Conservation (phyloP, 23 tunicate genomes). For the Halocynthia roretzi region DNA sequence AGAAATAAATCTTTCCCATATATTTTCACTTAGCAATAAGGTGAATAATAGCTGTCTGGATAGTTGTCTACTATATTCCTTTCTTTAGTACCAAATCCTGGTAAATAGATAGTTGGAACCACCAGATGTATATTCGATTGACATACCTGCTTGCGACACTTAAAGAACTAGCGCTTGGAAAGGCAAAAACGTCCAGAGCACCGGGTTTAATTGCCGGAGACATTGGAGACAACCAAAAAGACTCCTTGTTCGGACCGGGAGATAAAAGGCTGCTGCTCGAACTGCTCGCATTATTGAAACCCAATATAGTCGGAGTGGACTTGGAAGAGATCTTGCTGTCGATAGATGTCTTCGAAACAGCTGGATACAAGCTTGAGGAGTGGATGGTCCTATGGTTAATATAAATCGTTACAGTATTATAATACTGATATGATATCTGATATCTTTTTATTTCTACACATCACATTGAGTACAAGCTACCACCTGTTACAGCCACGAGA, state of each 20-base stretch:
- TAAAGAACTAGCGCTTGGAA: constrained; percentile 1
- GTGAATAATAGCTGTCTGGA: no score
- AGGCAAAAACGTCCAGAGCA: constrained; percentile 15
- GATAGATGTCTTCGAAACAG: constrained; percentile 17
- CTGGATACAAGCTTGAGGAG: not conserved
- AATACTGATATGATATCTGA: no score
- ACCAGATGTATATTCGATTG: no score
- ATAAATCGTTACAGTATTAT: no score
- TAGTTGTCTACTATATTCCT: no score
- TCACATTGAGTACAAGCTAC: no score
- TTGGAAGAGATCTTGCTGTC: constrained; percentile 14
- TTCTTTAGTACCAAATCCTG: no score
- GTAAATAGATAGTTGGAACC: no score
- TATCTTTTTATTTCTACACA: no score
- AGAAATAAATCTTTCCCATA: no score
- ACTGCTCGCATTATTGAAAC: not conserved
- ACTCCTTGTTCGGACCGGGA: constrained; percentile 58
- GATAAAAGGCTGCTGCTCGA: constrained; percentile 48
- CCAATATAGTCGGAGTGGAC: constrained; percentile 8
- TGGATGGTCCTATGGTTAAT: not conserved
- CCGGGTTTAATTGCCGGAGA: constrained; percentile 76
- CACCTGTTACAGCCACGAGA: not conserved
- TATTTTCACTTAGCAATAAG: no score
- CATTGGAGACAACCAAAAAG: constrained; percentile 84
- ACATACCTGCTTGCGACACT: no score